Base-by-base conservation (phyloP, 2,113 vertebrate genomes). In the Spizaetus ornatus region DNA sequence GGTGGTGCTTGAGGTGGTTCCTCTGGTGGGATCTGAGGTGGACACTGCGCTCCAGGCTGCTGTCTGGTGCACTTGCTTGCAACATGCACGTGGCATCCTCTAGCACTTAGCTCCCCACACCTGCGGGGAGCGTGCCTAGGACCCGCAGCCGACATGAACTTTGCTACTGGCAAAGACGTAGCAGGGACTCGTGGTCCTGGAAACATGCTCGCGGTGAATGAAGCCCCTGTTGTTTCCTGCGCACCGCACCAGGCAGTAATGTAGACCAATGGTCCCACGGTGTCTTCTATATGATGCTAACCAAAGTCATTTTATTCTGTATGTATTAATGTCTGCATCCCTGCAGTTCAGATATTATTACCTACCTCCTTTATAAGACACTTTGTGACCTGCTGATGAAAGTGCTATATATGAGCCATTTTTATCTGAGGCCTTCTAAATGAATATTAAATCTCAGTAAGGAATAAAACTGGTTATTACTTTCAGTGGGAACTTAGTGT, bases 371-470 rank as follows among this genome's bases (percentile, higher is more conserved):
- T 90, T 62, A 3, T 53, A 71, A 56, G 45, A 61, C 13, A 45
- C 32, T 61, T 72, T 2, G 25, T 62, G 71, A 45, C 42, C 55
- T 92, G 20, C 8, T 65, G 34, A 40, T 72, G 31, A 82, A 92
- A 82, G 27, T 40, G 16, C 40, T 83, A 7, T 43, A 21, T 52
- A n/a, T 43, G 59, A 78, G 25, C 31, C 16, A 3, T 84, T 86
- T 88, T 71, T 65, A 65, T 86, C 66, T 91, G 67, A 94, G 70
- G 74, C 36, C n/a, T 91, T 96, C 32, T 62, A 77, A 56, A 66
- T 61, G 19, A 72, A 53, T 86, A 82, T 36, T 61, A 69, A 70
- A 65, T 65, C 34, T 42, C 38, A 78, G 10, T 52, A 82, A 88
- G 58, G 58, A 92, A 31, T 71, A 80, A 94, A 95, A 65, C 21